A percentile compares a stretch with the other conserved stretches of the same genome.
These are phyloP conservation scores for Rhagoletis pomonella DNA, from an alignment of 1,140 invertebrate species.

Conservation along the genomic window DNA sequence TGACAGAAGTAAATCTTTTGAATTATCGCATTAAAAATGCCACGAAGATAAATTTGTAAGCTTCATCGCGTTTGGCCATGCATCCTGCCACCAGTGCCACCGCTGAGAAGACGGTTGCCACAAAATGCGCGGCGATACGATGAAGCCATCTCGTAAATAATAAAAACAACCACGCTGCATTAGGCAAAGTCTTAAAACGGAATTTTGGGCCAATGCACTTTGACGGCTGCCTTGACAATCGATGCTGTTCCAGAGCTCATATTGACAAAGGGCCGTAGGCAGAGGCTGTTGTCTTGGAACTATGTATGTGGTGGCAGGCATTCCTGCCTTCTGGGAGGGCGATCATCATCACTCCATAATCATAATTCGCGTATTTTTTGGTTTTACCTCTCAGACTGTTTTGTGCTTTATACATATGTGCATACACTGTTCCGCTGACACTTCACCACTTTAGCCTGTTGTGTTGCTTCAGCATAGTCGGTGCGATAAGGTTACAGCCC, in stretches of 20 bases:
- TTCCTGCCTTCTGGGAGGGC: not conserved
- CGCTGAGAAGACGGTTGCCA: slow-evolving; percentile 8
- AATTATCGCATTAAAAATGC: slow-evolving; percentile 72
- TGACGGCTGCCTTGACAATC: not conserved
- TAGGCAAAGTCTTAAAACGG: slow-evolving; percentile 66
- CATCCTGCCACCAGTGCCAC: not conserved
- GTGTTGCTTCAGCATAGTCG: not conserved
- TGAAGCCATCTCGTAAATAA: slow-evolving; percentile 73
- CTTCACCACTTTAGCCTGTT: not conserved
- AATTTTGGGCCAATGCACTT: not conserved
- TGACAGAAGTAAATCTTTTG: slow-evolving; percentile 74
- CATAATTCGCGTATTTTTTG: slow-evolving; percentile 14
- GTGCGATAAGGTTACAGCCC: not conserved
- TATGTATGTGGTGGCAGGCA: not conserved
- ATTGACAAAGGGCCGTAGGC: not conserved
- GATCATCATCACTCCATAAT: slow-evolving; percentile 1
- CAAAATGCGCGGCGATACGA: slow-evolving; percentile 53
- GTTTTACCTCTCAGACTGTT: not conserved
- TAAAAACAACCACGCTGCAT: slow-evolving; percentile 58
- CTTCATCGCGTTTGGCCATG: not conserved
- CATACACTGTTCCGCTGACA: not conserved
- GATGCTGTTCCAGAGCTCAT: not conserved
- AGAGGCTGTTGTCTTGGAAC: not conserved
- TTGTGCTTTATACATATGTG: not conserved
- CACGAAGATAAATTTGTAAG: slow-evolving; percentile 59